A percentile compares a stretch with the other conserved stretches of the same genome.
Conservation (phyloP, 2,888 invertebrate genomes). For the Hylaea fasciaria region DNA sequence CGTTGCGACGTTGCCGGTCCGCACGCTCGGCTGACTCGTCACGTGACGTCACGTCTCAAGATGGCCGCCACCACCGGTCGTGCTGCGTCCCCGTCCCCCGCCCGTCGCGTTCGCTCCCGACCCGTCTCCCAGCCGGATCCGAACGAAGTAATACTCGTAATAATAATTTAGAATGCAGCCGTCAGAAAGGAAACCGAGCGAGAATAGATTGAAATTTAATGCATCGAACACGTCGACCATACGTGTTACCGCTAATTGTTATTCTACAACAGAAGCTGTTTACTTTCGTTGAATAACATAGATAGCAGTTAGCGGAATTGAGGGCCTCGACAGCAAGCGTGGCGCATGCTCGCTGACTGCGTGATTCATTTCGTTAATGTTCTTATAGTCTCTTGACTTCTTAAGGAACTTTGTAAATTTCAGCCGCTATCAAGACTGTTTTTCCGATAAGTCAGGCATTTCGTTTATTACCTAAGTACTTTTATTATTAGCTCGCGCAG, state of each 20-base stretch:
- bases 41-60: slow-evolving; percentile 85
- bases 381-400: slow-evolving; percentile 46
- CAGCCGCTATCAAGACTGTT: background rate
- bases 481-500: too few relatives aligned
- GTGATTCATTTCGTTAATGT: slow-evolving; percentile 64
- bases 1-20: slow-evolving; percentile 76
- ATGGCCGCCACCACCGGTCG: slow-evolving; percentile 82
- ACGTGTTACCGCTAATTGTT: slow-evolving; percentile 75
- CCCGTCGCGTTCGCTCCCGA: slow-evolving; percentile 40
- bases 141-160: slow-evolving; percentile 71
- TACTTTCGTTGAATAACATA: slow-evolving; percentile 81
- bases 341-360: slow-evolving; percentile 45
- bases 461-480: too few relatives aligned
- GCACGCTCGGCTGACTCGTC: slow-evolving; percentile 81
- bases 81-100: slow-evolving; percentile 64
- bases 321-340: slow-evolving; percentile 57
- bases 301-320: slow-evolving; percentile 67
- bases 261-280: slow-evolving; percentile 79
- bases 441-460: background rate
- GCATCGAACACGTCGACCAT: slow-evolving; percentile 70
- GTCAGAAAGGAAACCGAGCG: slow-evolving; percentile 79
- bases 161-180: slow-evolving; percentile 80
- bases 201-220: slow-evolving; percentile 83
- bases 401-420: slow-evolving; percentile 31
- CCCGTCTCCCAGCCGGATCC: slow-evolving; percentile 78